Evolutionary conservation across 2,888 invertebrate species (phyloP).

Genomic region (Dendrolimus houi): DNA sequence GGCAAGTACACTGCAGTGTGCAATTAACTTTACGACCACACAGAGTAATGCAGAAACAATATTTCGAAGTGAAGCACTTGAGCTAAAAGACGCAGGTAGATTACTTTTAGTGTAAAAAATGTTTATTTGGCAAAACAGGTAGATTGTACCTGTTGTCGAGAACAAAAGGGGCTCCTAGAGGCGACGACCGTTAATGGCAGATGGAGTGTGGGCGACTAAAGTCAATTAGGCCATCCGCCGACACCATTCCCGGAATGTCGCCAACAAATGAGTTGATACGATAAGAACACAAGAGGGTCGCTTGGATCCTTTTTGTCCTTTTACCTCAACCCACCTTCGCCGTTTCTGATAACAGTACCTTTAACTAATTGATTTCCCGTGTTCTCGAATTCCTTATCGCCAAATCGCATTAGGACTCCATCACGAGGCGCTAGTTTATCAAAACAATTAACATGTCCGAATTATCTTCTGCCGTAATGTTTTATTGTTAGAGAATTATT

Average conservation of each 20-base stretch:
- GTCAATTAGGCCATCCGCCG: conserved; percentile 75
- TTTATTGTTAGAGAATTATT: conserved; percentile 30
- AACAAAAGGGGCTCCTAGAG: conserved; percentile 68
- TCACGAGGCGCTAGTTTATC: conserved; percentile 45
- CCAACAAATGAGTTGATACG: conserved; percentile 64
- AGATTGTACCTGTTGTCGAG: conserved; percentile 59
- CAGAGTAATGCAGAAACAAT: conserved; percentile 37
- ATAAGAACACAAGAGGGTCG: conserved; percentile 55
- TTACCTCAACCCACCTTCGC: conserved; percentile 33
- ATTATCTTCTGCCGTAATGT: conserved; percentile 30
- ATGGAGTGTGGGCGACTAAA: conserved; percentile 69
- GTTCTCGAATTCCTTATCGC: conserved; percentile 57
- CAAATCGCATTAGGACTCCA: conserved; percentile 52
- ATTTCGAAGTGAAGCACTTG: conserved; percentile 38
- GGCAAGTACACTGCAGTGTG: conserved; percentile 42
- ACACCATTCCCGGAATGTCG: conserved; percentile 71
- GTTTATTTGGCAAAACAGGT: conserved; percentile 54
- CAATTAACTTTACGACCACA: conserved; percentile 44
- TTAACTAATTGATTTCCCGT: conserved; percentile 69
- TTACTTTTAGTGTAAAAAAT: conserved; percentile 19
- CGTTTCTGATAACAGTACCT: conserved; percentile 60
- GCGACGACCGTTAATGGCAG: conserved; percentile 59
- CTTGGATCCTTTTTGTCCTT: conserved; percentile 46
- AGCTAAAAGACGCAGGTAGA: conserved; percentile 47
- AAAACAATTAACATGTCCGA: conserved; percentile 41